A percentile compares a stretch with the other conserved stretches of the same genome.
These are phyloP conservation scores for Eustalomyia histrio DNA, from an alignment of 2,888 invertebrate genomes.

Conservation along the genomic window DNA sequence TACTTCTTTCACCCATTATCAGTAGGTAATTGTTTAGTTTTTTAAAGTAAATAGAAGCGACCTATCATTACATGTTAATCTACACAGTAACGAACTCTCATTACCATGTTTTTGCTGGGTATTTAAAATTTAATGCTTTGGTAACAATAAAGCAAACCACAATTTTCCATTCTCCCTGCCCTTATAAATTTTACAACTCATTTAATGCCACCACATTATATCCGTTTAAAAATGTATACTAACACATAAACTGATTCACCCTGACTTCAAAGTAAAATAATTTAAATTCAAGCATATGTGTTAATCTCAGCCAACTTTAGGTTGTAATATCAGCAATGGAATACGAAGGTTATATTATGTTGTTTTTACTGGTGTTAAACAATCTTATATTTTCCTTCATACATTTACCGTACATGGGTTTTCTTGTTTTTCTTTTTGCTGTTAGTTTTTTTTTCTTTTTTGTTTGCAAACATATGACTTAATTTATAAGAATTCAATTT, in stretches of 20 bases:
- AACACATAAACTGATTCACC: not conserved
- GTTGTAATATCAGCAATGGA: not conserved
- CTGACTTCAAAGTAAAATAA: not conserved
- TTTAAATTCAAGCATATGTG: not conserved
- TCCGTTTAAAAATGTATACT: not conserved
- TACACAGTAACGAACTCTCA: too few species aligned
- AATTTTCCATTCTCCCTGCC: too few species aligned
- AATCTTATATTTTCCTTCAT: constrained; percentile 20
- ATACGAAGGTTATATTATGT: constrained; percentile 2
- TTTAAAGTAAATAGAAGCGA: too few species aligned
- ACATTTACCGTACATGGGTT: not conserved
- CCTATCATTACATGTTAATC: too few species aligned
- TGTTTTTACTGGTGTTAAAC: constrained; percentile 46
- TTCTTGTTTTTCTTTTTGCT: constrained; percentile 1
- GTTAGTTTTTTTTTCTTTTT: too few species aligned
- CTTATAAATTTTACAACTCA: not conserved
- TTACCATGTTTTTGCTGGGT: too few species aligned
- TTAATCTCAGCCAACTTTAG: not conserved
- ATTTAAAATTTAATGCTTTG: too few species aligned
- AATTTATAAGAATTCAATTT: constrained; percentile 66
- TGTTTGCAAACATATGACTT: constrained; percentile 54
- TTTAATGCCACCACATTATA: not conserved
- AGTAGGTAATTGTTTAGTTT: too few species aligned
- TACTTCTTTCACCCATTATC: too few species aligned
- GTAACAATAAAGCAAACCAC: too few species aligned